Evolutionary conservation across 1,140 invertebrate genomes (phyloP), one percentile per base, ranked within the genome.

Genomic region (Drosophila subpulchrella): DNA sequence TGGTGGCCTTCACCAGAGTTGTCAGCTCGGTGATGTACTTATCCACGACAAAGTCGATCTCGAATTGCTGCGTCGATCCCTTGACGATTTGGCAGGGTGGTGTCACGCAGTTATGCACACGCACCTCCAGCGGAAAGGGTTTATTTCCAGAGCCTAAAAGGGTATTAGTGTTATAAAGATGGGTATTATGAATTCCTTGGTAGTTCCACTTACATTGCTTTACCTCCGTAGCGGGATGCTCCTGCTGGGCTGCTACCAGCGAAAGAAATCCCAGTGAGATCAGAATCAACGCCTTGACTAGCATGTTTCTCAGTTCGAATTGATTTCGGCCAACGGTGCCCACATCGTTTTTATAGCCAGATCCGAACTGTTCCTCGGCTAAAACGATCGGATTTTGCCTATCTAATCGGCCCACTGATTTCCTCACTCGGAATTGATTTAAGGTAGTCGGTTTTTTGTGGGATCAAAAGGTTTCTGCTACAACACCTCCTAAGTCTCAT

Each of bases 31-130:
- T 91, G 0, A 90, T 82, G 15, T 44, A 86, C 61, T 90, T 89
- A 24, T 83, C 77, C 50, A 75, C 68, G 6, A 58, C 90, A 44
- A 91, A 91, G 44, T 91, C 83, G 7, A 91, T 90, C 50, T 91
- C 90, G 4, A 91, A 91, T 1, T 54, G 10, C 27, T 81, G 63
- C 2, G 32, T 54, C 0, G 76, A 50, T 8, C 88, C 88, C 20
- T 92, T 92, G 0, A 76, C 7, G 6, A 92, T 55, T 5, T 65
- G 24, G 27, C 91, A 92, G 0, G 91, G 91, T 4, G 84, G 91
- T n/a, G 39, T 66, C 0, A 81, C 57, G 42, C 91, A 92, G 1
- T 62, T 60, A 0, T 57, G 41, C 0, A 92, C 75, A 10, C 84
- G 74, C 0, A 92, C 91, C 46, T 82, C 71, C 47, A 91, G 39